Conservation (phyloP, 1,140 invertebrate species). For the Panulirus ornatus region DNA sequence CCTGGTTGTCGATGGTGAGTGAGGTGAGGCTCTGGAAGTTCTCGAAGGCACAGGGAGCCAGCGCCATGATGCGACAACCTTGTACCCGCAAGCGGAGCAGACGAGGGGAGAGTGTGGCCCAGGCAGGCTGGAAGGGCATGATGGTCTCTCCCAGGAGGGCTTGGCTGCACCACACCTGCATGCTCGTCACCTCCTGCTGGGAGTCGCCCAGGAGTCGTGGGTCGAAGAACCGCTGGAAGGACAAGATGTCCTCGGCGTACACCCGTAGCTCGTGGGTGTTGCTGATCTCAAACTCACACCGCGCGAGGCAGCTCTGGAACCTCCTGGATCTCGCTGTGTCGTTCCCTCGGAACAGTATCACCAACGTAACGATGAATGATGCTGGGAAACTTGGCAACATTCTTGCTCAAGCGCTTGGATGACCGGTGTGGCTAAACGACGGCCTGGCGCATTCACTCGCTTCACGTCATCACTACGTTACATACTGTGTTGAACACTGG, state of each 20-base stretch:
- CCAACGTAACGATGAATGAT: neutral
- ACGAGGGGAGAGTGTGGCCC: neutral
- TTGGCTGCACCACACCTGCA: conserved; percentile 49
- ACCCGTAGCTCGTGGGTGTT: conserved; percentile 42
- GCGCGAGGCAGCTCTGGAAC: conserved; percentile 44
- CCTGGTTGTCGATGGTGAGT: conserved; percentile 46
- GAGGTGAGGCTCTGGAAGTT: conserved; percentile 51
- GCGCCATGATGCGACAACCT: conserved; percentile 44
- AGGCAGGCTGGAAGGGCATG: conserved; percentile 44
- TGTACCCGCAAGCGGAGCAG: neutral
- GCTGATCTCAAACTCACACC: conserved; percentile 50
- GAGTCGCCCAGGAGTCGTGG: conserved; percentile 13
- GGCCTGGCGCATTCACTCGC: neutral
- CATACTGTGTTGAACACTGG: neutral
- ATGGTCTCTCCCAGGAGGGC: conserved; percentile 50
- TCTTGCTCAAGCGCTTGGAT: neutral
- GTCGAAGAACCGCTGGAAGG: conserved; percentile 62
- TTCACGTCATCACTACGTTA: neutral
- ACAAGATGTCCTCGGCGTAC: conserved; percentile 50
- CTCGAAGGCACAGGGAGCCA: conserved; percentile 28
- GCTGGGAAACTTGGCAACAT: too few relatives aligned
- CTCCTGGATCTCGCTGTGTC: neutral
- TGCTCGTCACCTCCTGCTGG: conserved; percentile 51
- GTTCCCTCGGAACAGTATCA: neutral
- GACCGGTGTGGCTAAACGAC: neutral